phyloP scores from a whole-genome alignment of 2,888 invertebrate species.

The Lepidocyrtoides sp. region DNA sequence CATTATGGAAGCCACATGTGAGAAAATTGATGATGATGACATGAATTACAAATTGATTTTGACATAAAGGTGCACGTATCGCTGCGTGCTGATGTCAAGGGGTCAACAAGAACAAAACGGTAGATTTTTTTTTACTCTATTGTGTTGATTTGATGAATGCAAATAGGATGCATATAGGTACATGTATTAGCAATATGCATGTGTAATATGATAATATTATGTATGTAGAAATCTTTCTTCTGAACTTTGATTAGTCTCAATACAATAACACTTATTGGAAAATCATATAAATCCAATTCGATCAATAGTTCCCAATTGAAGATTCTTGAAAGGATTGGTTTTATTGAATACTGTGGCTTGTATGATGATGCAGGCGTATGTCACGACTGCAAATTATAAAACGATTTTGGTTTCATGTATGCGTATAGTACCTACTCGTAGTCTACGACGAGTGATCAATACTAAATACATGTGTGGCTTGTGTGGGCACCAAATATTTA shows the following conservation, averaged over 20 bases:
- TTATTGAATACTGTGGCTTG: background rate
- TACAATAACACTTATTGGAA: background rate
- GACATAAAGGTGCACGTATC: conserved; percentile 13
- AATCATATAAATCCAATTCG: background rate
- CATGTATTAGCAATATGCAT: background rate
- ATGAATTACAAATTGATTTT: conserved; percentile 49
- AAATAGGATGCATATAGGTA: background rate
- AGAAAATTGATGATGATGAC: conserved; percentile 20
- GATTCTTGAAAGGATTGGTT: background rate
- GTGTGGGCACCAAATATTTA: too few species aligned
- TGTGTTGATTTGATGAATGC: too few species aligned
- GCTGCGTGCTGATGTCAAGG: conserved; percentile 12
- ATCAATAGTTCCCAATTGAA: background rate
- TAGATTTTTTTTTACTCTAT: background rate
- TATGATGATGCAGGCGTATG: background rate
- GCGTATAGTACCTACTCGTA: too few species aligned
- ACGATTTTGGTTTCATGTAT: background rate
- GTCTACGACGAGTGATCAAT: too few species aligned
- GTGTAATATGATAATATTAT: too few species aligned
- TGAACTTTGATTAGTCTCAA: background rate
- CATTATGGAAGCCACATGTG: background rate
- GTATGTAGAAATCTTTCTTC: background rate
- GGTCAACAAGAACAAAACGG: background rate
- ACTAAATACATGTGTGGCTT: too few species aligned
- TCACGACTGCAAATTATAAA: background rate